Base-by-base conservation (phyloP, 2,113 vertebrate species). In the Pomatostomus ruficeps region DNA sequence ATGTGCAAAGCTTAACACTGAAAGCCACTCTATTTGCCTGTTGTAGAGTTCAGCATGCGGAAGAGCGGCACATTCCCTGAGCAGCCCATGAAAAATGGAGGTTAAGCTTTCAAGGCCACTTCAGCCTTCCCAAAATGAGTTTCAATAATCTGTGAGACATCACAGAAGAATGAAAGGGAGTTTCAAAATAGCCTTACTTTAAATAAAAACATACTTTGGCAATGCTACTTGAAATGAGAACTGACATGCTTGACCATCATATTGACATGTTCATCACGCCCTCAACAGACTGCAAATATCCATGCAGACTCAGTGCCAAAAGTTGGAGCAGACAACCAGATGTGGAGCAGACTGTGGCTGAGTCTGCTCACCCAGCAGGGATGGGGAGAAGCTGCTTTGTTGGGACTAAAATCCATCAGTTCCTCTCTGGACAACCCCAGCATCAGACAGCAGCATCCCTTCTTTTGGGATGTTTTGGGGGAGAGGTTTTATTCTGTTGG, bases 161-260 rank as follows among this genome's bases (percentile, higher is more conserved):
- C 81, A 70, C 0, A 0, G 81, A 95, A 83, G 85, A 94, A 96
- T 94, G 87, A 95, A 85, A 88, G 51, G 54, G 35, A 88, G 51
- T 91, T 96, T 94, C 89, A 88, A 87, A 97, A 95, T 38, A 91
- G 35, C 58, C 67, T 55, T 61, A 24, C 74, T 88, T 97, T 85
- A 95, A 96, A 96, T 85, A 94, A 95, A 94, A 95, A 79, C 87
- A 92, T 85, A 58, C 43, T 95, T 94, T 89, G 81, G 87, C 91
- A 93, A 65, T 8, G 18, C 46, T 73, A 51, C 4, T 6, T 79
- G 46, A 96, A 96, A 85, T 89, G 35, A 73, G 92, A 95, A 82
- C 74, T 49, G 70, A 88, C 3, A 40, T 85, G 67, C 72, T 89
- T 96, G 93, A 95, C 91, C 87, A 77, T 85, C 38, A 1, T 83